Percentiles rank a stretch among this genome's conserved stretches.
These are phyloP conservation scores for Caenorhabditis imperialis DNA, from an alignment of 2,888 invertebrate genomes.

Conservation along the genomic window DNA sequence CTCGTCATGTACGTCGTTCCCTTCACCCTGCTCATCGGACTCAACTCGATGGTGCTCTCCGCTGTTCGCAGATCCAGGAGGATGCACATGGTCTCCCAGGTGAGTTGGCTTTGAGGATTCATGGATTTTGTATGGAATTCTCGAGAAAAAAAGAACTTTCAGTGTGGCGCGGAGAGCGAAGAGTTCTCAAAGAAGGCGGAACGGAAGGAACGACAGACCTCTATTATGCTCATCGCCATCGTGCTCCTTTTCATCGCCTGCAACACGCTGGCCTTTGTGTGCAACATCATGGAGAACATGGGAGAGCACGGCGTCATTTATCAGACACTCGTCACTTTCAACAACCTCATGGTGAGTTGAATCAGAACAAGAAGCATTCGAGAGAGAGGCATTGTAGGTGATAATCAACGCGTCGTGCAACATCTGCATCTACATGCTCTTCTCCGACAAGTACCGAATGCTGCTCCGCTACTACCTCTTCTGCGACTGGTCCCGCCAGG, in stretches of 20 bases:
- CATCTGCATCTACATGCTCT: slow-evolving; percentile 75
- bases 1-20: slow-evolving; percentile 74
- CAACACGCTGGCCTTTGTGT: slow-evolving; percentile 72
- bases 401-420: slow-evolving; percentile 75
- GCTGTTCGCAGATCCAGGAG: slow-evolving; percentile 69
- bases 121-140: too few relatives aligned
- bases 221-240: slow-evolving; percentile 74
- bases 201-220: slow-evolving; percentile 72
- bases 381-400: slow-evolving; percentile 56
- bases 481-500: slow-evolving; percentile 70
- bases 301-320: slow-evolving; percentile 60
- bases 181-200: slow-evolving; percentile 66
- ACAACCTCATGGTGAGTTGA: slow-evolving; percentile 68
- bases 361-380: neutral
- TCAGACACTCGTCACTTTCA: slow-evolving; percentile 67
- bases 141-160: slow-evolving; percentile 57
- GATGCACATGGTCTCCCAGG: slow-evolving; percentile 66
- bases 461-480: slow-evolving; percentile 71
- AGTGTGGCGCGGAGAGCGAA: slow-evolving; percentile 63
- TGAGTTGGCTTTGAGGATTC: too few relatives aligned
- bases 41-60: slow-evolving; percentile 75
- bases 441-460: slow-evolving; percentile 75
- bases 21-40: slow-evolving; percentile 73
- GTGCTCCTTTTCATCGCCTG: slow-evolving; percentile 73
- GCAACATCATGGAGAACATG: slow-evolving; percentile 74